Evolutionary conservation across 2,113 vertebrate genomes (phyloP), one percentile per base, ranked within the genome.

Genomic region (Hoplias malabaricus): DNA sequence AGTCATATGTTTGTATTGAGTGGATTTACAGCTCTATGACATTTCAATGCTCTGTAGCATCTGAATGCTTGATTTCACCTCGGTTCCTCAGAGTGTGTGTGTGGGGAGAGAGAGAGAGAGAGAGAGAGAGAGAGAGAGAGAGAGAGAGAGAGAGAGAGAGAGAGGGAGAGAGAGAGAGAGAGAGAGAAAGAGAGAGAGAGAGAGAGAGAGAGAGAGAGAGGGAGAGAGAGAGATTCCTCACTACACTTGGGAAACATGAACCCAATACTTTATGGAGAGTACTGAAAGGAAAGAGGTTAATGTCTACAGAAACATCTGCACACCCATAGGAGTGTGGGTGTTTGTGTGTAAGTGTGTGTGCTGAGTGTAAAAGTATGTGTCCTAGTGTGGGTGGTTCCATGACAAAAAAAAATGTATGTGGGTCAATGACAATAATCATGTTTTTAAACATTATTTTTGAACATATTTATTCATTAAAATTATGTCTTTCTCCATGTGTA

Each of bases 1-100:
- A 36, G 36, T 59, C 29, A 33, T 59, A 21, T 59, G 69, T 36
- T 73, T 73, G 21, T 25, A 25, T 42, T 59, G 54, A 31, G 10
- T 59, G 36, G 86, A 92, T 93, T 93, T 93, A 92, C 93, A 93
- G 89, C 92, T 94, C 92, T 91, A 91, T 89, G 65, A 84, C 83
- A 79, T 57, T 61, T 61, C 57, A 61, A 87, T 71, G 81, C 79
- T 88, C 84, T 84, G 88, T 88, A 91, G 91, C 90, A 89, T 91
- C 88, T 83, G 83, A 85, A 84, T 89, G 86, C 89, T 91, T 72
- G 34, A 42, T 72, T 72, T 40, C 53, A 40, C 53, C 23, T 21
- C 21, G n/a, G 23, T 27, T 72, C 3, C 14, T 57, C 34, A 16
- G 33, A 25, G 13, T 27, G 2, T 54, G 56, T 63, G 59, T 63